Evolutionary conservation across 2,797 vertebrate species (phyloP).

Genomic region (Furcifer pardalis): DNA sequence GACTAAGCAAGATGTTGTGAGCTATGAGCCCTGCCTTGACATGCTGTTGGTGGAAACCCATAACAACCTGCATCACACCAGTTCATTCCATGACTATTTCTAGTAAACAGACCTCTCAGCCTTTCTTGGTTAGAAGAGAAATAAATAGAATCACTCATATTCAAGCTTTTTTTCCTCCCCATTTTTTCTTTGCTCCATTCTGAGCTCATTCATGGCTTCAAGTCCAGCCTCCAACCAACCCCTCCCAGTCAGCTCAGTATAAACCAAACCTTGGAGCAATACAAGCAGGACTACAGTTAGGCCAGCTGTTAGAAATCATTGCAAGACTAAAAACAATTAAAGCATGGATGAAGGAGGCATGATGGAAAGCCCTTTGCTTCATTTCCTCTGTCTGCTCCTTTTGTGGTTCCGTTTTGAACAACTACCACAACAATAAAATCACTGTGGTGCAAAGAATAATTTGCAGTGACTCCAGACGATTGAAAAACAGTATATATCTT

Average conservation of each 20-base stretch:
- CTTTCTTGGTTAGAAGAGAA: constrained; percentile 39
- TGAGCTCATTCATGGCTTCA: constrained; percentile 69
- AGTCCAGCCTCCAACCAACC: constrained; percentile 37
- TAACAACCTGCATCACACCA: constrained; percentile 48
- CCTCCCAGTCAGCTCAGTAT: constrained; percentile 21
- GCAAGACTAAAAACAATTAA: constrained; percentile 61
- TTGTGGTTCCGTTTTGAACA: constrained; percentile 10
- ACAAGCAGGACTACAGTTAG: constrained; percentile 44
- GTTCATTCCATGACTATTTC: constrained; percentile 45
- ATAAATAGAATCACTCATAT: constrained; percentile 37
- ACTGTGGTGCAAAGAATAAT: constrained; percentile 19
- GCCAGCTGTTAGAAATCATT: constrained; percentile 71
- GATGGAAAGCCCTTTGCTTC: constrained; percentile 33
- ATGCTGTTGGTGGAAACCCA: background rate
- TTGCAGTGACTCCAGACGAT: constrained; percentile 31
- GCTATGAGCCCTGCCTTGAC: background rate
- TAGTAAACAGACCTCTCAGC: constrained; percentile 29
- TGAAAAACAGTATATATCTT: too few relatives aligned
- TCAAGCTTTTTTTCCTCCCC: constrained; percentile 50
- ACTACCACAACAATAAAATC: background rate
- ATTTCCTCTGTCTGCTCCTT: constrained; percentile 8
- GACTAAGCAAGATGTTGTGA: background rate
- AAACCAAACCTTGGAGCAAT: constrained; percentile 49
- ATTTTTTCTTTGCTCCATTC: background rate
- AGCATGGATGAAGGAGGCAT: constrained; percentile 36